These are phyloP conservation scores for Drosophila melanica DNA, from an alignment of 1,140 invertebrate genomes.

Conservation along the genomic window DNA sequence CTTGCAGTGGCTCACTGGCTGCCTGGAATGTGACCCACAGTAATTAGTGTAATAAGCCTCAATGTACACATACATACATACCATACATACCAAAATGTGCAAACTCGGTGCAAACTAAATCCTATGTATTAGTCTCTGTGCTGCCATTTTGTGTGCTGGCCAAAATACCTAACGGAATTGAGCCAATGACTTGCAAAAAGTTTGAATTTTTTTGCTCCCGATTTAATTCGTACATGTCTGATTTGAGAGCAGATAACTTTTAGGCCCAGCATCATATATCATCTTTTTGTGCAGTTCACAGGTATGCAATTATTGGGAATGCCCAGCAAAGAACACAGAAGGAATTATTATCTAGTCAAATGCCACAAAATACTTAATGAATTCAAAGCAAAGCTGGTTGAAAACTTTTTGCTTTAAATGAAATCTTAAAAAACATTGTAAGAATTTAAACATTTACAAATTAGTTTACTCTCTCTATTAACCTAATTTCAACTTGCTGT, in stretches of 20 bases:
- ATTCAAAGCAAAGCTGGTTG: not conserved
- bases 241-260: constrained; percentile 6
- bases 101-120: constrained; percentile 22
- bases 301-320: not conserved
- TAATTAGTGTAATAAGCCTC: constrained; percentile 81
- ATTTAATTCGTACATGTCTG: constrained; percentile 10
- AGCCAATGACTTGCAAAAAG: constrained; percentile 24
- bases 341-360: constrained; percentile 3
- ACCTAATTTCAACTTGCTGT: constrained; percentile 20
- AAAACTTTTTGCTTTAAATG: no score
- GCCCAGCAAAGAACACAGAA: not conserved
- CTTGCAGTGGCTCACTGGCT: constrained; percentile 6
- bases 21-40: constrained; percentile 47
- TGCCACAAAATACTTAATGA: not conserved
- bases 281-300: constrained; percentile 10
- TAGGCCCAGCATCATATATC: constrained; percentile 2
- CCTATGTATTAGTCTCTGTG: constrained; percentile 43
- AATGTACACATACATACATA: constrained; percentile 36
- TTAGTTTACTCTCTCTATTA: not conserved
- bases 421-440: no score
- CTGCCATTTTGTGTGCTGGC: constrained; percentile 35
- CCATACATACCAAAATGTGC: constrained; percentile 13
- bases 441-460: no score
- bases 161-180: constrained; percentile 38
- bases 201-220: constrained; percentile 6